A percentile compares a stretch with the other conserved stretches of the same genome.
phyloP scores from a whole-genome alignment of 1,140 invertebrate species.

The Bombus superbus region DNA sequence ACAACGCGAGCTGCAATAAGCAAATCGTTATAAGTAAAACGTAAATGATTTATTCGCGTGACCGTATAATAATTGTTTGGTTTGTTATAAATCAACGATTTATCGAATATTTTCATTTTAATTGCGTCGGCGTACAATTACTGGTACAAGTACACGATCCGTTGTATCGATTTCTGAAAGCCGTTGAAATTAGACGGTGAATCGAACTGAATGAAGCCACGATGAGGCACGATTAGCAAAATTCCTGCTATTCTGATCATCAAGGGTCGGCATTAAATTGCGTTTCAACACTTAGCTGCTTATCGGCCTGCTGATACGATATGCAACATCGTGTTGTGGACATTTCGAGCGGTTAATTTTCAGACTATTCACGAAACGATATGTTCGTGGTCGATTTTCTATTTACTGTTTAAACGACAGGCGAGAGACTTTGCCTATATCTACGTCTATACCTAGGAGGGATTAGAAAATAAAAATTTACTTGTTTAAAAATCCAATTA shows the following conservation, averaged over 20 bases:
- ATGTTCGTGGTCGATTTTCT: neutral
- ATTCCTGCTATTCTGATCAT: neutral
- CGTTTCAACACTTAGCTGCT: neutral
- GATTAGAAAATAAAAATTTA: no score
- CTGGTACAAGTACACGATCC: neutral
- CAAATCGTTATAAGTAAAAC: no score
- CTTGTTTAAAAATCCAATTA: no score
- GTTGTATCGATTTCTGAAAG: neutral
- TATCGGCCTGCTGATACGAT: neutral
- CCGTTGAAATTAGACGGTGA: neutral
- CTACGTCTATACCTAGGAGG: no score
- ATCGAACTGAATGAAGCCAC: neutral
- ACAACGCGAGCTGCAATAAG: no score
- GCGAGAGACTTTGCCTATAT: neutral
- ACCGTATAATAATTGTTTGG: neutral
- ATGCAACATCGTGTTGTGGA: neutral
- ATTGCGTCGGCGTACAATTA: no score
- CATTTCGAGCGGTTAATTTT: neutral
- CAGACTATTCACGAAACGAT: neutral
- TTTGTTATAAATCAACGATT: neutral
- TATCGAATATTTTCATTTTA: no score
- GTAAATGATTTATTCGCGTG: no score
- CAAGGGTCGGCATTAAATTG: neutral
- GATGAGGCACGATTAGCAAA: neutral
- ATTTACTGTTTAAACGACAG: neutral